Evolutionary conservation across 92 coral and sea anemone genomes (phyloP).

Genomic region (Siderastrea siderea): DNA sequence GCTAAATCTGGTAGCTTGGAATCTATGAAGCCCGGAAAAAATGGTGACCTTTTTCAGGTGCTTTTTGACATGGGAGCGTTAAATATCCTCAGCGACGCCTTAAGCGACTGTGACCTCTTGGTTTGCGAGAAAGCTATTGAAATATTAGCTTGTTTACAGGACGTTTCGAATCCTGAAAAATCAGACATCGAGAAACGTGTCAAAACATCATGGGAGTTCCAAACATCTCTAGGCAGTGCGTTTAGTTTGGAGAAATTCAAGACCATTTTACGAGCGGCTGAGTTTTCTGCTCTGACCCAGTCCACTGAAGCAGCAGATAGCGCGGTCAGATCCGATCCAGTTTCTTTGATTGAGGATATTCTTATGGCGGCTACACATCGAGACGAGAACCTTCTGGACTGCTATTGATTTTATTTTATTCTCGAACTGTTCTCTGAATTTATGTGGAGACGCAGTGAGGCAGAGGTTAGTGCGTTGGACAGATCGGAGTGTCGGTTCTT

Average conservation of each 20-base stretch:
- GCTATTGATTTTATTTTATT: conserved; percentile 68
- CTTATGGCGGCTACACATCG: conserved; percentile 76
- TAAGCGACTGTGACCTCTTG: conserved; percentile 86
- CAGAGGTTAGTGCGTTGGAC: too few relatives aligned
- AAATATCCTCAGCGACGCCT: conserved; percentile 66
- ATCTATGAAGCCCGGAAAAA: not conserved
- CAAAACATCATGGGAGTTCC: conserved; percentile 46
- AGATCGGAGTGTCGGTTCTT: too few relatives aligned
- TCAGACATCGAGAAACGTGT: not conserved
- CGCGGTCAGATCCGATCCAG: conserved; percentile 79
- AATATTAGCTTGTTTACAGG: conserved; percentile 52
- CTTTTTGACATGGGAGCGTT: conserved; percentile 66
- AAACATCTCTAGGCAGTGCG: conserved; percentile 15
- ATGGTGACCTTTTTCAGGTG: conserved; percentile 8
- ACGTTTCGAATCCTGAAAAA: not conserved
- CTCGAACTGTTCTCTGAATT: not conserved
- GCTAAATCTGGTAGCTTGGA: not conserved
- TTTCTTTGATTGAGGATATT: conserved; percentile 85
- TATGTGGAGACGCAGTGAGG: too few relatives aligned
- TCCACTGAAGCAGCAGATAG: conserved; percentile 63
- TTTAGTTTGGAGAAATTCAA: conserved; percentile 36
- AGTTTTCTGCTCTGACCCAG: conserved; percentile 57
- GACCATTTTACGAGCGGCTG: conserved; percentile 52
- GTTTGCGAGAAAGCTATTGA: conserved; percentile 85
- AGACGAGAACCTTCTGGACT: conserved; percentile 87